Conservation (phyloP, 2,888 invertebrate species). For the Amphipyra berbera region DNA sequence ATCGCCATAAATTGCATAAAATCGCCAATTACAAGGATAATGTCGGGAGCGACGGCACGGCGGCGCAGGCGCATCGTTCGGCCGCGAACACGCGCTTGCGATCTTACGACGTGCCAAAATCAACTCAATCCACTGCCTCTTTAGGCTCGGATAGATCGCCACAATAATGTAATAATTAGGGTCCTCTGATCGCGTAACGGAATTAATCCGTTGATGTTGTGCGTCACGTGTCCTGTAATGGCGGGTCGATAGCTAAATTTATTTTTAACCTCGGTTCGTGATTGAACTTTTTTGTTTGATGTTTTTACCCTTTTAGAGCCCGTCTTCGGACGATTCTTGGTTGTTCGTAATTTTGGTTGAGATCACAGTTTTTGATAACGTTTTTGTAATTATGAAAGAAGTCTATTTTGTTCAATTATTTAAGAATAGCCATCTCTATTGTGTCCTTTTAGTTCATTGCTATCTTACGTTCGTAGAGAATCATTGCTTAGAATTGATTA, state of each 20-base stretch:
- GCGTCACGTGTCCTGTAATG: conserved; percentile 69
- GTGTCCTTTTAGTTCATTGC: neutral
- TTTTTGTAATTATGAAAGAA: conserved; percentile 26
- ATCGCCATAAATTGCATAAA: conserved; percentile 88
- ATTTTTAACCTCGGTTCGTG: conserved; percentile 58
- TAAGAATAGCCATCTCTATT: neutral
- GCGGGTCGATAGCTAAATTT: conserved; percentile 61
- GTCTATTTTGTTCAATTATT: neutral
- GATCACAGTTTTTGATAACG: conserved; percentile 37
- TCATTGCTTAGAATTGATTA: too few species aligned
- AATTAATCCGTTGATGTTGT: conserved; percentile 65
- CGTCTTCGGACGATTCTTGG: conserved; percentile 39
- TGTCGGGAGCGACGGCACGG: conserved; percentile 72
- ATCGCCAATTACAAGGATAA: conserved; percentile 87
- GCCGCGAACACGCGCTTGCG: conserved; percentile 49
- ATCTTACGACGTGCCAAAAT: conserved; percentile 75
- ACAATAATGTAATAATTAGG: conserved; percentile 65
- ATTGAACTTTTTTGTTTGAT: conserved; percentile 53
- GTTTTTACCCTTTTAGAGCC: conserved; percentile 32
- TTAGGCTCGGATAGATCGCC: conserved; percentile 67
- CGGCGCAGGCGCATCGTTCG: conserved; percentile 62
- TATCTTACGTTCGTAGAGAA: neutral
- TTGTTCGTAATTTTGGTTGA: conserved; percentile 35
- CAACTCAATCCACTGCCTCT: conserved; percentile 69
- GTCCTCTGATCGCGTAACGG: conserved; percentile 64